phyloP scores from a whole-genome alignment of 2,113 vertebrate species.

The Pavo muticus region DNA sequence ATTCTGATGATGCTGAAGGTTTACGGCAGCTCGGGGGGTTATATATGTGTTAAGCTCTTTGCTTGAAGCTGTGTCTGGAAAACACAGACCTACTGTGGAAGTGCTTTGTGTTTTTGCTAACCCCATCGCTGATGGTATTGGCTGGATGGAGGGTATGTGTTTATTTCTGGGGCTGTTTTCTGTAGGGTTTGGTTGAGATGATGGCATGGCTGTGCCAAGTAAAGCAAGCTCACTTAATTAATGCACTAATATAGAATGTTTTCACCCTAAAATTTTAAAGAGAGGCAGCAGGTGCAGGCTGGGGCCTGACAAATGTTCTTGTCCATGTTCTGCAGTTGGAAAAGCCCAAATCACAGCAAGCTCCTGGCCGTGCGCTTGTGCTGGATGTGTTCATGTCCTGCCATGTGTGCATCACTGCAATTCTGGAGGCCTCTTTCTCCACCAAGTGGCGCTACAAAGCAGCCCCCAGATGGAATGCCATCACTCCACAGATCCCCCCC shows the following conservation, averaged over 20 bases:
- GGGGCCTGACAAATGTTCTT: background rate
- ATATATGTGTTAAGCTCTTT: background rate
- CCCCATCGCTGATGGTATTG: background rate
- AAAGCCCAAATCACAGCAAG: background rate
- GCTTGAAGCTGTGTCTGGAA: background rate
- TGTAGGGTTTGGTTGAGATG: rapidly evolving
- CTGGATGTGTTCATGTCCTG: background rate
- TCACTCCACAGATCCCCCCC: rapidly evolving
- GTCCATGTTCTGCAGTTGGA: rapidly evolving
- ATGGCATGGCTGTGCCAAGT: background rate
- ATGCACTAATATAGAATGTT: rapidly evolving
- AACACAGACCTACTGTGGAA: background rate
- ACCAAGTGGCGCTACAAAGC: background rate
- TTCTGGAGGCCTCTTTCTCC: rapidly evolving
- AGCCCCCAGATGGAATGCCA: background rate
- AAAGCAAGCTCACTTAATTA: background rate
- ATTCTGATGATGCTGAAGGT: background rate
- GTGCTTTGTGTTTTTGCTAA: background rate
- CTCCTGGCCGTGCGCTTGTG: rapidly evolving
- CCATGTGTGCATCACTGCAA: rapidly evolving
- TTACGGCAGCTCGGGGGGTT: background rate
- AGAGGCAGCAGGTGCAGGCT: background rate
- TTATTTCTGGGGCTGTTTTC: background rate
- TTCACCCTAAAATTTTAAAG: background rate
- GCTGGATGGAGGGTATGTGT: background rate